phyloP scores from a whole-genome alignment of 2,113 vertebrate genomes.

The Zosterops hypoxanthus region DNA sequence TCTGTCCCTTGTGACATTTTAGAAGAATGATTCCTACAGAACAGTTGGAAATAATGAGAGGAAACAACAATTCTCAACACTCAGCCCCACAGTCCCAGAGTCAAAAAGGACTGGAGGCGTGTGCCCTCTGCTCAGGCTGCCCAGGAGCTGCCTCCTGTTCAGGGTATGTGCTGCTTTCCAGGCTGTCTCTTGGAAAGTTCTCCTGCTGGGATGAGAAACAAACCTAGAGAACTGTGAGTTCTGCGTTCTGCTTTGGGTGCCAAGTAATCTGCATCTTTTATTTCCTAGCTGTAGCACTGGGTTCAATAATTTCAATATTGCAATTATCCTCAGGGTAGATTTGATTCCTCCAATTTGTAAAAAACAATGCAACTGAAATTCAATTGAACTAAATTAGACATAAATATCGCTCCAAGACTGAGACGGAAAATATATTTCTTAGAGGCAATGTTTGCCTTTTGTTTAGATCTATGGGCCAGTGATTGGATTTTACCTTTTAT shows the following conservation, averaged over 20 bases:
- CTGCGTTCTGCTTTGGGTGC: background rate
- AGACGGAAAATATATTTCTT: background rate
- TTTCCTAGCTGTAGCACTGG: background rate
- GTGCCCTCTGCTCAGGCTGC: background rate
- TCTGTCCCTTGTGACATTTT: fast-evolving
- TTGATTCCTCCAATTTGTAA: background rate
- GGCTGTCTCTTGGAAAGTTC: background rate
- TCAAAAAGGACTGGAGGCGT: background rate
- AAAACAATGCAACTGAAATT: background rate
- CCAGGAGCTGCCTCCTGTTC: background rate
- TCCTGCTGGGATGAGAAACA: background rate
- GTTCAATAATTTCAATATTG: background rate
- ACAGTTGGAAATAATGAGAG: background rate
- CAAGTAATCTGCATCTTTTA: background rate
- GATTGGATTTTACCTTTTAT: background rate
- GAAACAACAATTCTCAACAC: background rate
- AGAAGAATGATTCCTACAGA: background rate
- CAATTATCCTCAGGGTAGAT: background rate
- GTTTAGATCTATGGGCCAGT: background rate
- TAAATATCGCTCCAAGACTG: background rate
- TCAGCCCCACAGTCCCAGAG: background rate
- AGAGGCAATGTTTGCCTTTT: background rate
- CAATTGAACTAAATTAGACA: background rate
- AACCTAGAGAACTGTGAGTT: background rate
- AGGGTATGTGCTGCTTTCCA: background rate